A percentile compares a stretch with the other conserved stretches of the same genome.
These are phyloP conservation scores for Hydropotes inermis DNA, from an alignment of 2,113 vertebrate genomes.

Conservation along the genomic window DNA sequence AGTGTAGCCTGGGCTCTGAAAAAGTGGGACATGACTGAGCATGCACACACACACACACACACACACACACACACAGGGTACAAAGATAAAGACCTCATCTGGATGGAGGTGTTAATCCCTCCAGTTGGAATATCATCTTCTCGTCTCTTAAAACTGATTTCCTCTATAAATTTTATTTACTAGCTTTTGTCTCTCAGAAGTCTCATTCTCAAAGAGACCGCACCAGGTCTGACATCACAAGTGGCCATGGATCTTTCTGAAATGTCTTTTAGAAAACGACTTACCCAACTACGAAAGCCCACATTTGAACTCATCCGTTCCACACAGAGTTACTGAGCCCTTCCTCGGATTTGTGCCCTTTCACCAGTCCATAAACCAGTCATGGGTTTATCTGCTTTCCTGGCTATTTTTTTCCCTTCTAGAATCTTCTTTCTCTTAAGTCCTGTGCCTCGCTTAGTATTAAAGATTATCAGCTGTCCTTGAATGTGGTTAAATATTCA, in stretches of 20 bases:
- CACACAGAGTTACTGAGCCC: fast-evolving
- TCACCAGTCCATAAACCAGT: fast-evolving
- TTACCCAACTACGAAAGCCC: neutral
- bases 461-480: neutral
- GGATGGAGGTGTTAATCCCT: neutral
- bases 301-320: fast-evolving
- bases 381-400: fast-evolving
- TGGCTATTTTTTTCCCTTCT: too few species aligned
- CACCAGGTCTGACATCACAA: fast-evolving
- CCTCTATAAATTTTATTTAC: neutral
- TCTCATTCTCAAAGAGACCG: neutral
- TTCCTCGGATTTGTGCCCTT: fast-evolving
- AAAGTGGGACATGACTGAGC: neutral
- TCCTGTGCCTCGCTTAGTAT: neutral
- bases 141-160: neutral
- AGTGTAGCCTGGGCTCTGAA: neutral
- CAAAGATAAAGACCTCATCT: fast-evolving
- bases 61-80: neutral
- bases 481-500: conserved; percentile 49
- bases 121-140: fast-evolving
- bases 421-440: neutral
- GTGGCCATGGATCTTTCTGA: neutral
- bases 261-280: neutral
- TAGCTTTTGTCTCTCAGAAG: neutral
- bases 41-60: too few species aligned